phyloP scores from a whole-genome alignment of 2,113 vertebrate genomes.

The Percina caprodes region DNA sequence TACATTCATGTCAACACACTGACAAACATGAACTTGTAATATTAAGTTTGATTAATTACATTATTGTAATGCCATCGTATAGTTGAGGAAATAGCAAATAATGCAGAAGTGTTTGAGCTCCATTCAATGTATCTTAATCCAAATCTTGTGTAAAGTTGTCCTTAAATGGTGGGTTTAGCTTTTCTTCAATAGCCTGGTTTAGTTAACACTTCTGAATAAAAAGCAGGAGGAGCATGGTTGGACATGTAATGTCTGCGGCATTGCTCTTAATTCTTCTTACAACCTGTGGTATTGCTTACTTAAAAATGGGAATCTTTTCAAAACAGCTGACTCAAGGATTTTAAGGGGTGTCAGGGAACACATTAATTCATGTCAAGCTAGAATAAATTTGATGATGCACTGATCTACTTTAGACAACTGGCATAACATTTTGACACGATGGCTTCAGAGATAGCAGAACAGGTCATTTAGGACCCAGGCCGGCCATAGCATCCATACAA shows the following conservation, averaged over 20 bases:
- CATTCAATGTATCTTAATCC: neutral
- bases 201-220: slow-evolving; percentile 7
- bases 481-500: slow-evolving; percentile 26
- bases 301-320: neutral
- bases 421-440: neutral
- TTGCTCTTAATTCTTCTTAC: neutral
- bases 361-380: neutral
- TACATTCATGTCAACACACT: neutral
- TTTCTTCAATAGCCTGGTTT: neutral
- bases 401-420: neutral
- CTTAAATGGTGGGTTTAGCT: neutral
- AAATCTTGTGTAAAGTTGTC: slow-evolving; percentile 1
- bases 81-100: neutral
- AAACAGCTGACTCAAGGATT: neutral
- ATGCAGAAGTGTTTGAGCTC: neutral
- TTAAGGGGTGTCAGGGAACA: too few species aligned
- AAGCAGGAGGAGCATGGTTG: slow-evolving; percentile 31
- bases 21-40: slow-evolving; percentile 3
- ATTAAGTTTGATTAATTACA: slow-evolving; percentile 17
- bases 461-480: slow-evolving; percentile 5
- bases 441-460: slow-evolving; percentile 34
- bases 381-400: neutral
- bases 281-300: neutral
- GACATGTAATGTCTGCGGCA: slow-evolving; percentile 7
- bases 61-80: neutral